Base-by-base conservation (phyloP, 2,888 invertebrate species). In the Cremastinae sp. region DNA sequence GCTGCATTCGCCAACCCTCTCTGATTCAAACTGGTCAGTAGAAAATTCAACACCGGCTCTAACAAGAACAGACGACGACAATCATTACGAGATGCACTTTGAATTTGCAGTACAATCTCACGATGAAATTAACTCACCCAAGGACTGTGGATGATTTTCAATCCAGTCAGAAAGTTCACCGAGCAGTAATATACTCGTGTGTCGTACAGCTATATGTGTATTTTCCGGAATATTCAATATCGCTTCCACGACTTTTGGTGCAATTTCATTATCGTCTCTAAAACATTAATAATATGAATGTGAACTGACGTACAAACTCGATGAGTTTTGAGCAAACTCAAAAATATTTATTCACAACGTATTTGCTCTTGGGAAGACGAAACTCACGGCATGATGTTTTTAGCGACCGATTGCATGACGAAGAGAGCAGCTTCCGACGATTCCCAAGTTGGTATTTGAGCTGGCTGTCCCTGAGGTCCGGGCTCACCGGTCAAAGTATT, bases 101-200 rank as follows among this genome's bases (percentile, higher is more conserved):
- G 28, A 28, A 5, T 5, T 28, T 28, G 5, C 28, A 28, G 28
- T 58, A 4, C 16, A 54, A 3, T 54, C 3, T 8, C 41, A 73
- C 47, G 14, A n/a, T 12, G 28, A 16, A 38, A 36, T 45, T 18
- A 61, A 70, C 80, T 86, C 86, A 93, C 93, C 92, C 81, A 98
- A 90, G 59, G 94, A 94, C 79, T 94, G 93, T 0, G 96, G 93
- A 91, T 98, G 97, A 82, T 93, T 93, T 85, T 97, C 96, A 65
- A 98, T 95, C 98, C 98, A 99, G 88, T 99, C 98, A 87, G 96
- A 95, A 43, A 98, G 92, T 90, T 98, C 97, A 0, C 97, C 98
- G 53, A 98, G 91, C 58, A 98, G 91, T 81, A 95, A 92, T 71
- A 97, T 94, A 82, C 97, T 96, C 0, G 98, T 98, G 87, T 95